These are phyloP conservation scores for Ceratoteleas bidentatus DNA, from an alignment of 1,140 invertebrate genomes.

Conservation along the genomic window DNA sequence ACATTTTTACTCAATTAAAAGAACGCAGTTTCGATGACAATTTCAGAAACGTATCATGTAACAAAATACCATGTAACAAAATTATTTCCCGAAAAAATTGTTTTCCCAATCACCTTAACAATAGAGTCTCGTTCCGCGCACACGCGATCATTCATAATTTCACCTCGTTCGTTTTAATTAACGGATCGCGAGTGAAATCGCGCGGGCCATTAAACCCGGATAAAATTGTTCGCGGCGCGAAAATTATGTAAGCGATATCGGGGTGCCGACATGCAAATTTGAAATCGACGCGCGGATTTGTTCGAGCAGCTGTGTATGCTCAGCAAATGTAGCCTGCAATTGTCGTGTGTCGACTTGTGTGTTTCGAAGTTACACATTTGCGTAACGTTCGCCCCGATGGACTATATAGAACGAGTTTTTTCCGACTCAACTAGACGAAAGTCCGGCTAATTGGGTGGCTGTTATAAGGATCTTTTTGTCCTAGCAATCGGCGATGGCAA, in stretches of 20 bases:
- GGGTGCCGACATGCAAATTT: constrained; percentile 8
- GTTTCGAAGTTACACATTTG: constrained; percentile 42
- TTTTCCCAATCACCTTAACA: constrained; percentile 15
- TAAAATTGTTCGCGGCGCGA: constrained; percentile 23
- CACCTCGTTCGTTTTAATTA: constrained; percentile 36
- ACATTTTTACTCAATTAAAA: too few relatives aligned
- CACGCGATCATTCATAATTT: constrained; percentile 28
- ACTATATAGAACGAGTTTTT: constrained; percentile 46
- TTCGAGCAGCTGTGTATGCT: constrained; percentile 47
- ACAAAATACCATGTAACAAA: too few relatives aligned
- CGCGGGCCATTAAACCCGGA: constrained; percentile 33
- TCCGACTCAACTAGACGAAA: constrained; percentile 1
- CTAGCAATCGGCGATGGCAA: background rate
- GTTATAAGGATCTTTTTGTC: constrained; percentile 13
- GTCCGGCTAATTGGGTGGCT: constrained; percentile 23
- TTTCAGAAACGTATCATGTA: too few relatives aligned
- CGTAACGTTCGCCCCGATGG: constrained; percentile 25
- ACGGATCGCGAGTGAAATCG: constrained; percentile 36
- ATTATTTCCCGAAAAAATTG: constrained; percentile 1
- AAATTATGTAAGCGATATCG: constrained; percentile 21
- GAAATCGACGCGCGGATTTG: background rate
- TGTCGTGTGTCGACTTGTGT: constrained; percentile 14
- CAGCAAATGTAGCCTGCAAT: constrained; percentile 30
- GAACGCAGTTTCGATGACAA: too few relatives aligned
- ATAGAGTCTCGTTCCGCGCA: constrained; percentile 24